Percentiles rank a stretch among this genome's conserved stretches.
These are phyloP conservation scores for Telmatherina bonti DNA, from an alignment of 2,797 vertebrate genomes.

Conservation along the genomic window DNA sequence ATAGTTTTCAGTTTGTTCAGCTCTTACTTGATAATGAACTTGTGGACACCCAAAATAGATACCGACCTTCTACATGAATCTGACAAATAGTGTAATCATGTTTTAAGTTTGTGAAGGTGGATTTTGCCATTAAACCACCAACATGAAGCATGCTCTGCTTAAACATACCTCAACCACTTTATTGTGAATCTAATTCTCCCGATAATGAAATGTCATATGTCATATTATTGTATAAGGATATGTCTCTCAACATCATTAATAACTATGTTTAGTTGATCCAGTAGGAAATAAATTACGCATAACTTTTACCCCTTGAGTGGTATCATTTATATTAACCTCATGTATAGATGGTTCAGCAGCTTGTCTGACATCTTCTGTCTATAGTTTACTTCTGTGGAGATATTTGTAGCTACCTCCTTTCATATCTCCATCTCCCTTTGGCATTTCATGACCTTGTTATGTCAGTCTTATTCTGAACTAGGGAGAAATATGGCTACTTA, in stretches of 20 bases:
- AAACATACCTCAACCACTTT: not conserved
- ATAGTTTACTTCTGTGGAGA: slow-evolving; percentile 31
- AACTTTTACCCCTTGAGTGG: not conserved
- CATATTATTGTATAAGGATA: not conserved
- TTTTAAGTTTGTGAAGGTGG: not conserved
- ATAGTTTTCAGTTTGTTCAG: not conserved
- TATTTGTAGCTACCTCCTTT: slow-evolving; percentile 51
- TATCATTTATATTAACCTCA: not conserved
- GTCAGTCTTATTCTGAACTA: slow-evolving; percentile 60
- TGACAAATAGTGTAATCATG: not conserved
- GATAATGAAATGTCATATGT: too few relatives aligned
- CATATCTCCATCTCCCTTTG: slow-evolving; percentile 63
- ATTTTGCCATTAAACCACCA: too few relatives aligned
- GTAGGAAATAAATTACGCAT: not conserved
- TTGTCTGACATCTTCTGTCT: slow-evolving; percentile 23
- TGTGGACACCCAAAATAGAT: not conserved
- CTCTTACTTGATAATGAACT: not conserved
- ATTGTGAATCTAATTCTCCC: not conserved
- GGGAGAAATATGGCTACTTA: slow-evolving; percentile 48
- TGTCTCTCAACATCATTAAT: not conserved
- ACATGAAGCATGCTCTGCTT: not conserved
- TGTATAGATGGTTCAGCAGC: not conserved
- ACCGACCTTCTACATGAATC: not conserved
- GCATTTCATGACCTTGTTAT: slow-evolving; percentile 72
- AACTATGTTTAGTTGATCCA: not conserved